phyloP scores from a whole-genome alignment of 2,888 invertebrate genomes.

The Phytoseiulus persimilis region DNA sequence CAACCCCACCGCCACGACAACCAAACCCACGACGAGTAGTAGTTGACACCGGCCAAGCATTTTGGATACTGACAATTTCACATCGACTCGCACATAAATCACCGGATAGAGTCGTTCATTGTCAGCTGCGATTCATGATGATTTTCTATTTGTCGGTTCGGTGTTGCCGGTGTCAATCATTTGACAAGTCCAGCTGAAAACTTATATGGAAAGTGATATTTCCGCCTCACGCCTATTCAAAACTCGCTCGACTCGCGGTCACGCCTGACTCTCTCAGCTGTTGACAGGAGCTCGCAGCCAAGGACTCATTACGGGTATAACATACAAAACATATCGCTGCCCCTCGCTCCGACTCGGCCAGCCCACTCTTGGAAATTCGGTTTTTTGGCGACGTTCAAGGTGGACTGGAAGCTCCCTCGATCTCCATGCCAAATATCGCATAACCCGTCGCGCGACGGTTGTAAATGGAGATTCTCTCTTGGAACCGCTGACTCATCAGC shows the following conservation, averaged over 20 bases:
- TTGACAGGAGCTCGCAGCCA: background rate
- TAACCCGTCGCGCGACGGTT: too few relatives aligned
- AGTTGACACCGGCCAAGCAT: background rate
- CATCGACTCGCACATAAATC: background rate
- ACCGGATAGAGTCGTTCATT: background rate
- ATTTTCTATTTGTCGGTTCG: background rate
- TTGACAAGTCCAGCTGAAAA: background rate
- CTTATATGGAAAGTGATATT: background rate
- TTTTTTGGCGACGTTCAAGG: too few relatives aligned
- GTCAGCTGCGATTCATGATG: background rate
- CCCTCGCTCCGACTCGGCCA: background rate
- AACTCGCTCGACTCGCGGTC: background rate
- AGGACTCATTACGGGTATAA: background rate
- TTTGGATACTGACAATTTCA: background rate
- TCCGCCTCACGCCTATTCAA: background rate
- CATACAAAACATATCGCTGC: background rate
- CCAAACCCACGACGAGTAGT: background rate
- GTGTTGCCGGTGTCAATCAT: background rate
- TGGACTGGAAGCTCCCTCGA: too few relatives aligned
- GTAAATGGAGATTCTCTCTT: too few relatives aligned
- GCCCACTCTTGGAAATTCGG: too few relatives aligned
- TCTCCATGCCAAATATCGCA: too few relatives aligned
- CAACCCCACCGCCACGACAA: background rate
- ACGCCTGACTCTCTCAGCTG: background rate
- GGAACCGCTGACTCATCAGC: too few relatives aligned